Base-by-base conservation (phyloP, 2,888 invertebrate species). In the Aricia artaxerxes region DNA sequence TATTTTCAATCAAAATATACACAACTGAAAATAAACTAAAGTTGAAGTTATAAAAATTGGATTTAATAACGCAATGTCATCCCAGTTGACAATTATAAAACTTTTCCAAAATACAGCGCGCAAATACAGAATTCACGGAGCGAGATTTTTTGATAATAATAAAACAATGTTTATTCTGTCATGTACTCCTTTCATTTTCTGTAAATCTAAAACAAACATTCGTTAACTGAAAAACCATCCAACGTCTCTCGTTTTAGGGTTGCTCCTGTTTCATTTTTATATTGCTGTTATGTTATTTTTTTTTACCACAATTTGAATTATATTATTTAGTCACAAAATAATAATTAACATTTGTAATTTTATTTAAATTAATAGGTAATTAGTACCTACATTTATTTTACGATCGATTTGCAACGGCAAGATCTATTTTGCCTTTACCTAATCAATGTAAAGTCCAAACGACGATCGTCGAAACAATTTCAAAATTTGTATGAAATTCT, bases 121-220 rank as follows among this genome's bases (percentile, higher is more conserved):
- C 35, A 69, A 64, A 69, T 13, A 69, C 69, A 69, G 69, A 69
- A 35, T 35, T 49, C 75, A 49, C 44, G 24, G 24, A 53, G 40
- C 44, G 44, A 31, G 49, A 31, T 49, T 44, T 49, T 75, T 44
- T 75, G 49, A 49, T 75, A 75, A 44, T 49, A 75, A 75, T 44
- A 75, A 75, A 44, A 44, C 75, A 75, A 75, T 75, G 75, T 75
- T 44, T 44, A 75, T 24, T 75, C 75, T 75, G 75, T 31, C 75
- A 75, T 75, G 5, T 75, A 75, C 75, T 75, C 44, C 75, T 75
- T 75, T 75, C 75, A 75, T 75, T 75, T 75, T 75, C 75, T 75
- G 75, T 24, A 44, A 75, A 75, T 44, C 75, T 75, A 49, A 75
- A 24, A 75, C 75, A 75, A 75, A 31, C 75, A 53, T 75, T 75